Base-by-base conservation (phyloP, 2,888 invertebrate species). In the Hyposoter didymator region DNA sequence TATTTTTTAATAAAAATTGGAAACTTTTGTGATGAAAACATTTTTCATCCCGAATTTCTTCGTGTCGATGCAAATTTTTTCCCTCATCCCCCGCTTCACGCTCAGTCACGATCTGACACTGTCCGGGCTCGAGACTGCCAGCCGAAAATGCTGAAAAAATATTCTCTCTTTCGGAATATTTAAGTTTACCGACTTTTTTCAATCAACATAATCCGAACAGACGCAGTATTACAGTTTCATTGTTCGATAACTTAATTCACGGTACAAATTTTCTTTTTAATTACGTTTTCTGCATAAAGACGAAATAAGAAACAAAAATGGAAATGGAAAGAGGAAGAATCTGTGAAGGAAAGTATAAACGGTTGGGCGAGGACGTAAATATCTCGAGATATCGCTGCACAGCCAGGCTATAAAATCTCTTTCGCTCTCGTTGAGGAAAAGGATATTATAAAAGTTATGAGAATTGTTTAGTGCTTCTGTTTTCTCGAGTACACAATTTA, bases 401-500 rank as follows among this genome's bases (percentile, higher is more conserved):
- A 45, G 67, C 49, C 66, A 69, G 74, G 70, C 78, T 75, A 75
- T 83, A 75, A 78, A 86, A 81, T 81, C 3, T 47, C 47, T 62
- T n/a, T 72, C 35, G 28, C 32, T 62, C 47, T 45, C 4, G 62
- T 67, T 79, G 72, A 64, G 67, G 75, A 76, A 35, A 79, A 79
- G 75, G 78, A 85, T 86, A 87, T 88, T 90, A 89, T 89, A 88
- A 90, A 91, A 91, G 89, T 91, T 90, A 80, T 73, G 82, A 74
- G 88, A 90, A 90, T 90, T 90, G 90, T 91, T 91, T 87, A 87
- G 89, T 89, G 88, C 88, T 87, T 70, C 82, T 88, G 88, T 90
- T 91, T 88, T 82, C 88, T 86, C 88, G 86, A 88, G 89, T 87
- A 88, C 88, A 89, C 90, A 91, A 91, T 91, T 91, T 90, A 90